phyloP scores from a whole-genome alignment of 2,888 invertebrate genomes.

The Ophioninae sp. region DNA sequence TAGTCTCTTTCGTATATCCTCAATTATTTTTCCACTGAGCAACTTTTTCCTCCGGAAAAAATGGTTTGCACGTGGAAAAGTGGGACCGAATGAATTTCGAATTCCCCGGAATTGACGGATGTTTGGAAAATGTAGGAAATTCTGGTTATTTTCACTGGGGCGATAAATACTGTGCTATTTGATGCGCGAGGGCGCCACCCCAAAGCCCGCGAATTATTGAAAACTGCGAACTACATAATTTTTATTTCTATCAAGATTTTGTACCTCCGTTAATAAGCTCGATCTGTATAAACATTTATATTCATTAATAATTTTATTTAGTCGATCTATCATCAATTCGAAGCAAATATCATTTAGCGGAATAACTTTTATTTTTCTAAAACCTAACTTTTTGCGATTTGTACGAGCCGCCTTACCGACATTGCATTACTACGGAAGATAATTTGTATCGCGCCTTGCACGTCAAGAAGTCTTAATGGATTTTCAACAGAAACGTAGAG shows the following conservation, averaged over 20 bases:
- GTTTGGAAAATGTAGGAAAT: not conserved
- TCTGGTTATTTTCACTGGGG: not conserved
- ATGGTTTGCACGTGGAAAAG: not conserved
- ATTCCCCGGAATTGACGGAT: not conserved
- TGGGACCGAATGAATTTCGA: not conserved
- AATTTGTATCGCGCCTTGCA: not conserved
- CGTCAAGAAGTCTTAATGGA: not conserved
- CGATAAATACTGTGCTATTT: not conserved
- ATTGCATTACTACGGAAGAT: constrained; percentile 43
- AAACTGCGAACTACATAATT: not conserved
- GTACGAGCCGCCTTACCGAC: not conserved
- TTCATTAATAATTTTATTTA: too few relatives aligned
- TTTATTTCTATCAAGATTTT: too few relatives aligned
- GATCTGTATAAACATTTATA: too few relatives aligned
- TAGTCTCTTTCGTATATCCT: not conserved
- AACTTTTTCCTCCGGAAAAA: not conserved
- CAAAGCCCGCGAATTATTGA: constrained; percentile 25
- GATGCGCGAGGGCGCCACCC: not conserved
- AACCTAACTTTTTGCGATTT: too few relatives aligned
- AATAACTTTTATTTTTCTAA: too few relatives aligned
- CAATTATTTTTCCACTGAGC: not conserved
- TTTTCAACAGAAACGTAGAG: not conserved
- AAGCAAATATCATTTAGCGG: too few relatives aligned
- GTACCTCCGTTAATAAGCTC: too few relatives aligned
- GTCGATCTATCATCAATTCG: too few relatives aligned